Base-by-base conservation (phyloP, 2,797 vertebrate species). In the Phrynocephalus forsythii region DNA sequence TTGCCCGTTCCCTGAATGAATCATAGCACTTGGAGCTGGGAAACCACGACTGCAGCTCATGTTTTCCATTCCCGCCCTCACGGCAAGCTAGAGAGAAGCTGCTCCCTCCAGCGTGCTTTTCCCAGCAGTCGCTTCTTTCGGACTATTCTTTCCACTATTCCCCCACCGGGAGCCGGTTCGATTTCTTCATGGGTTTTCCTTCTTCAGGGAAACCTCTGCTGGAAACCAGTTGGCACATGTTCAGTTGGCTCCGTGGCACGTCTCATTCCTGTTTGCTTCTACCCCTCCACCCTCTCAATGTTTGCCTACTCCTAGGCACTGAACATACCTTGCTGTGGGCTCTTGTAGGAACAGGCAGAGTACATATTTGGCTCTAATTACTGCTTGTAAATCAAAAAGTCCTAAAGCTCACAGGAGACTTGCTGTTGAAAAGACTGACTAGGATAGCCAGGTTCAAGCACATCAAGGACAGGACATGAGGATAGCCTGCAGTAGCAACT, bases 31-130 rank as follows among this genome's bases (percentile, higher is more conserved):
- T 88, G 73, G 24, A 76, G 82, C 79, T 89, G 89, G 92, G 92
- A 94, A 95, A 92, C 56, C 86, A 86, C 72, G 69, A 48, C 20
- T 20, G 33, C 78, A 83, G 92, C 86, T 95, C 93, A 94, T 94
- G 44, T 89, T 94, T 86, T 87, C 88, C 93, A 86, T 82, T 80
- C 83, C 67, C 85, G 22, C 71, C 79, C 87, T 52, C 15, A 67
- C 90, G 26, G 33, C 75, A 80, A 50, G 0, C 63, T 16, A 60
- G 1, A 88, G 22, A 67, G 33, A 48, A 81, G 88, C 84, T 0
- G 0, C 85, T 93, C 89, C 33, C 16, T 78, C 71, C 78, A 48
- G 86, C 68, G 75, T 50, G 38, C 77, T 87, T 82, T 50, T 68
- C 63, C 56, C 11, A 76, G 67, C 83, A 85, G 22, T 86, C 56